A percentile compares a stretch with the other conserved stretches of the same genome.
phyloP scores from a whole-genome alignment of 2,113 vertebrate species.

The Trogon melanurus region DNA sequence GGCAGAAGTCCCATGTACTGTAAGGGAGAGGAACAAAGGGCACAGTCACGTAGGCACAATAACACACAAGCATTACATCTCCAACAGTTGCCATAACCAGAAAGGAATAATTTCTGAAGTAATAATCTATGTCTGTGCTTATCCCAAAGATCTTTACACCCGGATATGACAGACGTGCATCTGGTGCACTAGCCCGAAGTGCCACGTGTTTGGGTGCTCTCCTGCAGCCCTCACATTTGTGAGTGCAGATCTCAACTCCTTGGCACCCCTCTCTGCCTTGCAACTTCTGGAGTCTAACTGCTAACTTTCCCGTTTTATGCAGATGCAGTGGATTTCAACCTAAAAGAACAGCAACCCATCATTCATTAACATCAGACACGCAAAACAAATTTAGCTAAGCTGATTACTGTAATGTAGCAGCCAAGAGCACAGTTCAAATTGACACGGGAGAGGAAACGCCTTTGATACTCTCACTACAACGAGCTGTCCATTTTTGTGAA shows the following conservation, averaged over 20 bases:
- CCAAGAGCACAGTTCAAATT: conserved; percentile 60
- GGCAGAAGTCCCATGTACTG: neutral
- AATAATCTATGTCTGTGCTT: neutral
- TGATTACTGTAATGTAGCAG: conserved; percentile 64
- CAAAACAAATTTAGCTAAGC: conserved; percentile 71
- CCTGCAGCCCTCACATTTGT: neutral
- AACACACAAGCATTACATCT: neutral
- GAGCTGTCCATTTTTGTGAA: conserved; percentile 56
- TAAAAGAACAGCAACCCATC: conserved; percentile 30
- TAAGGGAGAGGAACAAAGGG: neutral
- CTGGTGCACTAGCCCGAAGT: neutral
- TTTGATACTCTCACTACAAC: conserved; percentile 51
- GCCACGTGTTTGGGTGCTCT: neutral
- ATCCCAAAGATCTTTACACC: neutral
- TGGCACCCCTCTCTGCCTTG: neutral
- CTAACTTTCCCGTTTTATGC: neutral
- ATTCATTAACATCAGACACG: conserved; percentile 57
- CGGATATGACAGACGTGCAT: rapidly evolving
- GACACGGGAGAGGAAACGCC: conserved; percentile 33
- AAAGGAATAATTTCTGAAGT: neutral
- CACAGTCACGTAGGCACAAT: rapidly evolving
- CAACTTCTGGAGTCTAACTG: neutral
- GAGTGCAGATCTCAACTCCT: neutral
- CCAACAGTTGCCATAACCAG: neutral
- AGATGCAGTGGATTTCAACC: conserved; percentile 18